Evolutionary conservation across 2,888 invertebrate genomes (phyloP).

Genomic region (Gasteruption jaculator): DNA sequence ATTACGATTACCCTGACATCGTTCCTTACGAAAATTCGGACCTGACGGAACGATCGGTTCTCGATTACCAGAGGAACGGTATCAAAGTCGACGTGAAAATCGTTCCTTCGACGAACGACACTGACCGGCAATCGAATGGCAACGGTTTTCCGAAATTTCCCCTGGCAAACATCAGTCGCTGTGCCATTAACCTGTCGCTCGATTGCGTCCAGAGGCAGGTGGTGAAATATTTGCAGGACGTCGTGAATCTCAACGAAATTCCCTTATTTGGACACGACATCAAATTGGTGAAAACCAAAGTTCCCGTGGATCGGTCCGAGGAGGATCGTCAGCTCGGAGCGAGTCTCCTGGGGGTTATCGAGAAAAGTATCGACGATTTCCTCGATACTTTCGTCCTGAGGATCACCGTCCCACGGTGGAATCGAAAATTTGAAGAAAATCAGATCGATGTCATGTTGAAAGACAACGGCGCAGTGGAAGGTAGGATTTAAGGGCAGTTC

Average conservation of each 20-base stretch:
- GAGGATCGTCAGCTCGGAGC: conserved; percentile 40
- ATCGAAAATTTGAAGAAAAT: conserved; percentile 36
- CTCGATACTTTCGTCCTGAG: conserved; percentile 57
- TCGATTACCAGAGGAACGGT: conserved; percentile 40
- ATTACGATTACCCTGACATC: no score
- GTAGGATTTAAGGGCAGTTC: conserved; percentile 20
- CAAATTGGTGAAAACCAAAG: conserved; percentile 53
- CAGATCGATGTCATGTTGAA: conserved; percentile 45
- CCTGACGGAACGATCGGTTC: conserved; percentile 29
- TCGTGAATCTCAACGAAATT: conserved; percentile 56
- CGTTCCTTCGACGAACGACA: conserved; percentile 31
- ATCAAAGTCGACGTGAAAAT: conserved; percentile 38
- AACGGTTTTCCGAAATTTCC: conserved; percentile 54
- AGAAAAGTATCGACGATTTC: conserved; percentile 56
- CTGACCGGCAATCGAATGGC: conserved; percentile 5
- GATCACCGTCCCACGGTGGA: conserved; percentile 40
- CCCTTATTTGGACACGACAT: conserved; percentile 57
- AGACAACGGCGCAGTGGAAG: conserved; percentile 39
- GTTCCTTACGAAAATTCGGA: conserved; percentile 8
- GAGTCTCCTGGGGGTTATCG: conserved; percentile 45
- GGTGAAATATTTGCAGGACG: conserved; percentile 56
- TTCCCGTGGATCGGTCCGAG: conserved; percentile 21
- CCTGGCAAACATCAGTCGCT: conserved; percentile 49
- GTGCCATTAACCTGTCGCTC: conserved; percentile 57
- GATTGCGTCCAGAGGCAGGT: conserved; percentile 59